phyloP scores from a whole-genome alignment of 1,140 invertebrate species.

The Zaprionus africanus region DNA sequence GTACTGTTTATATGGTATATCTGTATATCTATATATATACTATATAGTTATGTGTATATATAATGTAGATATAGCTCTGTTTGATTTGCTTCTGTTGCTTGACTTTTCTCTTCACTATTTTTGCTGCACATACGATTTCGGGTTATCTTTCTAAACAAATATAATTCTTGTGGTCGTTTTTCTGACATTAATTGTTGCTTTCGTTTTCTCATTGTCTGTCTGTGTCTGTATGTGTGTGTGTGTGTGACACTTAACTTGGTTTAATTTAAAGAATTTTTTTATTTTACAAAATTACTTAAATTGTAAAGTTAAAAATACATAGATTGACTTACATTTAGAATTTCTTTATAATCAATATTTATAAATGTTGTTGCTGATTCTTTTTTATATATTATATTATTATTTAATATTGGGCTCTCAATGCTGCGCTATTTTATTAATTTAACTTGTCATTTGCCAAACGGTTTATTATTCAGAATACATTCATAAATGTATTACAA shows the following conservation, averaged over 20 bases:
- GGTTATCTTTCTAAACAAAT: constrained; percentile 27
- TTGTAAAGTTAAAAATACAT: constrained; percentile 74
- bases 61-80: constrained; percentile 81
- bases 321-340: constrained; percentile 76
- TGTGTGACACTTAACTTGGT: constrained; percentile 57
- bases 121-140: constrained; percentile 21
- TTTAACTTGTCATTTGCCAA: constrained; percentile 53
- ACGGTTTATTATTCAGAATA: constrained; percentile 51
- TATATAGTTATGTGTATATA: constrained; percentile 67
- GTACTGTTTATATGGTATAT: constrained; percentile 74
- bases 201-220: constrained; percentile 29
- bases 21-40: constrained; percentile 57
- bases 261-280: constrained; percentile 76
- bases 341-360: constrained; percentile 70
- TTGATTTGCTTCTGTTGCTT: constrained; percentile 81
- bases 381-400: constrained; percentile 30
- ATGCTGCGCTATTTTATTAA: constrained; percentile 51
- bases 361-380: constrained; percentile 62
- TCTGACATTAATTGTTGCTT: constrained; percentile 55
- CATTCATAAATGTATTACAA: constrained; percentile 67
- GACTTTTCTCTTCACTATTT: constrained; percentile 43
- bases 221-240: constrained; percentile 12
- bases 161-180: constrained; percentile 42
- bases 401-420: constrained; percentile 33
- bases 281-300: constrained; percentile 82